Evolutionary conservation across 2,113 vertebrate species (phyloP), one percentile per base, ranked within the genome.

Genomic region (Grammomys dolichurus): DNA sequence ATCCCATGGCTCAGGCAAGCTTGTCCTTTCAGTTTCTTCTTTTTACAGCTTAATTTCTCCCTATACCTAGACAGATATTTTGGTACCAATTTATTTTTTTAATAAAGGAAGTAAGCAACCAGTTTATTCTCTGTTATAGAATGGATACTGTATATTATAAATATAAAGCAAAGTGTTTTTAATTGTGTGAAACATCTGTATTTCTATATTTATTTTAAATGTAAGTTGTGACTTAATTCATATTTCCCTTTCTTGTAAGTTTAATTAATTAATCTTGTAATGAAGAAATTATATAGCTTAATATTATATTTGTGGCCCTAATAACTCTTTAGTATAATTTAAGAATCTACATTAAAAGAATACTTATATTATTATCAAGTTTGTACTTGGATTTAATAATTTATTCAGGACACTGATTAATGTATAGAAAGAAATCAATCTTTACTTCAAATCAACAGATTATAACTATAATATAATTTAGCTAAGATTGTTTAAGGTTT

Each of bases 401-500:
- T 94, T 77, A 60, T 65, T 70, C 5, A 81, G 33, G 0, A 33
- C 73, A 75, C 5, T 75, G 65, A 75, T 85, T 87, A 94, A 92
- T 87, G 4, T 22, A 65, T 93, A 78, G 82, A 5, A 85, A 81
- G 5, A 81, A 87, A 63, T 56, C 31, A 89, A 90, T 81, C 80
- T 89, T 6, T 92, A 40, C 73, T 82, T 94, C 12, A 60, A 94
- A 78, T 85, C 11, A 85, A 16, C 87, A 12, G 7, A 33, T 95
- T 24, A 76, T 8, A 92, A n/a, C 10, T 60, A 17, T 78, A 46
- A 54, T 88, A 60, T 24, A 91, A 14, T 60, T 80, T 87, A 84
- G 24, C 84, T 24, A 84, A 54, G 13, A 63, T 92, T 70, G 78
- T 97, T 90, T 95, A 90, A 86, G 16, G 12, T 90, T 36, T 87